A percentile compares a stretch with the other conserved stretches of the same genome.
phyloP scores from a whole-genome alignment of 2,888 invertebrate genomes.

The Pseudolycoriella hygida region DNA sequence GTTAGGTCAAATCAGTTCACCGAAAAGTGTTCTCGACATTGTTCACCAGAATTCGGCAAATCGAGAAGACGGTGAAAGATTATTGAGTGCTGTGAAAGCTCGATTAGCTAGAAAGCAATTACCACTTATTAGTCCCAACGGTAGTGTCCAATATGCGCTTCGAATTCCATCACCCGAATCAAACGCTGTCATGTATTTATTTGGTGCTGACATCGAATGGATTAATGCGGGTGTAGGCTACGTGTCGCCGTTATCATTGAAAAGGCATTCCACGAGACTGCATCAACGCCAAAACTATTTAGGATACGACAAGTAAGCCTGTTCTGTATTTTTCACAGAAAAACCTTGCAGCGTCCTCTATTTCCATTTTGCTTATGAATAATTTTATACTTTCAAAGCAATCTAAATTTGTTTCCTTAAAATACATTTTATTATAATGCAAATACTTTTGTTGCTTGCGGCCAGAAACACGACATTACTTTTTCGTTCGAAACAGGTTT shows the following conservation, averaged over 20 bases:
- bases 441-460: too few species aligned
- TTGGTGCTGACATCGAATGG: constrained; percentile 61
- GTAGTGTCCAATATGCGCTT: constrained; percentile 57
- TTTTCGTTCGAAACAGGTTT: too few species aligned
- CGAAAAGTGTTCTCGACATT: constrained; percentile 42
- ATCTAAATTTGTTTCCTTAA: too few species aligned
- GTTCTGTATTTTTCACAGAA: background rate
- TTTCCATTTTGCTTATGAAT: too few species aligned
- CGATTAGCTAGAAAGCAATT: constrained; percentile 55
- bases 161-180: constrained; percentile 32
- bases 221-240: constrained; percentile 45
- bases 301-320: background rate
- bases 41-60: constrained; percentile 38
- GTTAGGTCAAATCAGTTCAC: constrained; percentile 51
- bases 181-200: constrained; percentile 17
- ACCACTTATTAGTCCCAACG: constrained; percentile 51
- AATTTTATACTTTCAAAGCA: too few species aligned
- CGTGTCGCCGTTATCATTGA: constrained; percentile 34
- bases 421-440: too few species aligned
- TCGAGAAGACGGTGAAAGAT: constrained; percentile 37
- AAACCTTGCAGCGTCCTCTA: background rate
- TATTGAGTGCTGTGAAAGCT: constrained; percentile 53
- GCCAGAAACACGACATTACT: too few species aligned
- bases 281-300: constrained; percentile 12
- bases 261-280: constrained; percentile 15